A percentile compares a stretch with the other conserved stretches of the same genome.
These are phyloP conservation scores for Vimba vimba DNA, from an alignment of 2,113 vertebrate genomes.

Conservation along the genomic window DNA sequence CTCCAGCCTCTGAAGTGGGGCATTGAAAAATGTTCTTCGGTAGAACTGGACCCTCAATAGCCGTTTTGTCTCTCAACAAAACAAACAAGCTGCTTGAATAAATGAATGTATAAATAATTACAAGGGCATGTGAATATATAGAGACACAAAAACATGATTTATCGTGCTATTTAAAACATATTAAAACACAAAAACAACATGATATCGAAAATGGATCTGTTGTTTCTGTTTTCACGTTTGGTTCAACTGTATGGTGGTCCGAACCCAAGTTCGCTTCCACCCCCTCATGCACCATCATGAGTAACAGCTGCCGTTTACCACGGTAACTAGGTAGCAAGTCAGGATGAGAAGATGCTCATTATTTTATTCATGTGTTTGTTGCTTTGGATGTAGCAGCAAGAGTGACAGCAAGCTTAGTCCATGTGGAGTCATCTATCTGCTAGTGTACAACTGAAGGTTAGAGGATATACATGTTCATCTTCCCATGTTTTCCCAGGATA, in stretches of 20 bases:
- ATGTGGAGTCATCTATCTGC: background rate
- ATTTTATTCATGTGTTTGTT: background rate
- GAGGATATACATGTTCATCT: background rate
- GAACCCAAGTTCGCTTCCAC: background rate
- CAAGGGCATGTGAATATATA: background rate
- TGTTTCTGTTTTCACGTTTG: background rate
- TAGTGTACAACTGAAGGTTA: background rate
- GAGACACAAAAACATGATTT: background rate
- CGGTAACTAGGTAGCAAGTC: background rate
- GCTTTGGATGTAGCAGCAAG: background rate
- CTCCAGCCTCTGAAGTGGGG: constrained; percentile 79
- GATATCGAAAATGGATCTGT: background rate
- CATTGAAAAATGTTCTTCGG: constrained; percentile 70
- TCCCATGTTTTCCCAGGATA: background rate
- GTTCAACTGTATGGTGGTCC: background rate
- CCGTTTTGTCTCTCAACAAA: constrained; percentile 33
- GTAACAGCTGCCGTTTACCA: background rate
- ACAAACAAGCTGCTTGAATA: constrained; percentile 35
- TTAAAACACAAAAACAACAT: background rate
- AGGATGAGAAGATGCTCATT: background rate
- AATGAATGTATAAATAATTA: constrained; percentile 22
- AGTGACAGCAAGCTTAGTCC: background rate
- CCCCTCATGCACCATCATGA: background rate
- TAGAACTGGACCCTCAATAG: constrained; percentile 63
- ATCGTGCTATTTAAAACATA: background rate